Base-by-base conservation (phyloP, 2,888 invertebrate genomes). In the Eulithis testata region DNA sequence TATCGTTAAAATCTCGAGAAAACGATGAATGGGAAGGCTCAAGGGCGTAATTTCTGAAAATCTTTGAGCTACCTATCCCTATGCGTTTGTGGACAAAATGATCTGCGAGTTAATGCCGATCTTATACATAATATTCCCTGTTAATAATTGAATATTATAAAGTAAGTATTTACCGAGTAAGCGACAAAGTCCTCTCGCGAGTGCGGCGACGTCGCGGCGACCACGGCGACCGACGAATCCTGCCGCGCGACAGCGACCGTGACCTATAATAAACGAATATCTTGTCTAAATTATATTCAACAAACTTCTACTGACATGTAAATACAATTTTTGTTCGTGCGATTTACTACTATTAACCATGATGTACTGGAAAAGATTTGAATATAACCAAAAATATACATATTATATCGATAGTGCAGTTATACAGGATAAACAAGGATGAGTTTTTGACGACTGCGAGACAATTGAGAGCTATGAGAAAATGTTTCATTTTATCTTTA, bases 241-340 rank as follows among this genome's bases (percentile, higher is more conserved):
- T 94, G 76, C 85, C 95, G 87, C 85, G 95, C 37, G 96, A 95
- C 71, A 94, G 87, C 14, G 96, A 95, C 69, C 96, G 94, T 72
- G 95, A 95, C 83, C 95, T 95, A 88, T 21, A 75, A 75, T 53
- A 45, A 49, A 51, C 11, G 53, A 12, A 61, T n/a, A 27, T 27
- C n/a, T 44, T 14, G 50, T 60, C 11, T 55, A 51, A 55, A 12
- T 40, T 40, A 40, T 11, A 11, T 40, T 11, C 31, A 31, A 40
- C 40, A 9, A 40, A 40, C 3, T 11, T 8, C 8, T 50, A 47
- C 1, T 47, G 47, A n/a, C 11, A 6, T 11, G 11, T 21, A 4
- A 9, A 9, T 8, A 31, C 36, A 11, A n/a, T 12, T 11, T 21
- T 21, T 50, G 40, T 37, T 50, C 36, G 37, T 37, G 57, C 57